A percentile compares a stretch with the other conserved stretches of the same genome.
These are phyloP conservation scores for Tor tambroides DNA, from an alignment of 2,113 vertebrate species.

Conservation along the genomic window DNA sequence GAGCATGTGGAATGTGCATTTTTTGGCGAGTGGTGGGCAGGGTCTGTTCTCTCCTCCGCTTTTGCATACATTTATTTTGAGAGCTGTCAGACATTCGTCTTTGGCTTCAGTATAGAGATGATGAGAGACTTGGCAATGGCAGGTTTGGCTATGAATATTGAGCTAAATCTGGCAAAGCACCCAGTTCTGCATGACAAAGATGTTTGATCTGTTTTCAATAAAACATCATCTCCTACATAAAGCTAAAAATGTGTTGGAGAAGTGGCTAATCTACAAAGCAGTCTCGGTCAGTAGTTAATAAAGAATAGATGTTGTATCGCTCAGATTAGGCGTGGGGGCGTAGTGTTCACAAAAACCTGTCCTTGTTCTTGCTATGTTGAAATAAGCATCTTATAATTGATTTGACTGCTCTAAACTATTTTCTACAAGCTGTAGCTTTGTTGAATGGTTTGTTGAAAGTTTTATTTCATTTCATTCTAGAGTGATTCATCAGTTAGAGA, in stretches of 20 bases:
- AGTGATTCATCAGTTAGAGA: background rate
- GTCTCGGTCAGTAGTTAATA: background rate
- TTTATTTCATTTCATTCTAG: background rate
- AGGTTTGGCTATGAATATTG: background rate
- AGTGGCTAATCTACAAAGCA: background rate
- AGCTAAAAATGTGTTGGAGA: background rate
- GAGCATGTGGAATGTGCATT: slow-evolving; percentile 47
- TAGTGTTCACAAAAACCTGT: background rate
- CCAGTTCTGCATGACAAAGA: slow-evolving; percentile 22
- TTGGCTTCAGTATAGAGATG: slow-evolving; percentile 37
- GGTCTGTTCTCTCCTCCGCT: slow-evolving; percentile 41
- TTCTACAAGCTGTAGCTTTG: background rate
- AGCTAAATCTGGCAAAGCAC: slow-evolving; percentile 25
- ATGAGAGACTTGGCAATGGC: slow-evolving; percentile 35
- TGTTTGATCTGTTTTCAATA: slow-evolving; percentile 31
- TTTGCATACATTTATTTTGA: slow-evolving; percentile 51
- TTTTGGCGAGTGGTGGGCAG: slow-evolving; percentile 43
- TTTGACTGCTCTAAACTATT: background rate
- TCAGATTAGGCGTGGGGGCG: background rate
- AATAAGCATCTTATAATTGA: background rate
- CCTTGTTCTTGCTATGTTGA: background rate
- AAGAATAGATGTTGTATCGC: background rate
- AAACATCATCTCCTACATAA: background rate
- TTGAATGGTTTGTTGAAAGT: background rate
- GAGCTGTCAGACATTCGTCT: slow-evolving; percentile 46